These are phyloP conservation scores for Hydractinia echinata DNA, from an alignment of 30 jellyfish, hydroid and myxozoan genomes.

Conservation along the genomic window DNA sequence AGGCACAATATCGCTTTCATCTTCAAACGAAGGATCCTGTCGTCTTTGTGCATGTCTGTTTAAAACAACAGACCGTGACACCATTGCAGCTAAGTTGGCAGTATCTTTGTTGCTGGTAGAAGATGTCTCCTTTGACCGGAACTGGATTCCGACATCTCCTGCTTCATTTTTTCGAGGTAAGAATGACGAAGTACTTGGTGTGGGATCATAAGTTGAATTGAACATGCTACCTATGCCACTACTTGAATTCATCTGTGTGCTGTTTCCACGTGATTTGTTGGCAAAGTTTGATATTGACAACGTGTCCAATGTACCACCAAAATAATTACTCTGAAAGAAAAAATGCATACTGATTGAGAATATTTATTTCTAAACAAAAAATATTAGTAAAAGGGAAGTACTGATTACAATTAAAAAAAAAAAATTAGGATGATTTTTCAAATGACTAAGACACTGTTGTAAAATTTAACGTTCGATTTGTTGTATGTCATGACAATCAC, in stretches of 20 bases:
- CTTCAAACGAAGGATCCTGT: conserved; percentile 29
- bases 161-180: conserved; percentile 59
- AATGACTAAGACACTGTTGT: too few species aligned
- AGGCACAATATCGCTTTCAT: conserved; percentile 41
- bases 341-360: too few species aligned
- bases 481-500: too few species aligned
- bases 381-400: too few species aligned
- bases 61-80: conserved; percentile 67
- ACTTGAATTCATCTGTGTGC: conserved; percentile 39
- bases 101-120: conserved; percentile 54
- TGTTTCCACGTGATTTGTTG: conserved; percentile 10
- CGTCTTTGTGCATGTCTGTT: conserved; percentile 17
- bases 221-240: conserved; percentile 92
- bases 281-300: conserved; percentile 63
- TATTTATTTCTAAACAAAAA: too few species aligned
- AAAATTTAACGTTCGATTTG: too few species aligned
- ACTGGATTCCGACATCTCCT: conserved; percentile 26
- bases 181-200: conserved; percentile 70
- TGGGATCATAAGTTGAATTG: conserved; percentile 53
- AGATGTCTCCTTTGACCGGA: conserved; percentile 24
- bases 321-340: conserved; percentile 49
- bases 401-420: too few species aligned
- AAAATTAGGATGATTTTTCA: too few species aligned
- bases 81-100: conserved; percentile 92
- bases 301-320: conserved; percentile 77